Conservation (phyloP, 2,888 invertebrate species). For the Tridacna gigas region DNA sequence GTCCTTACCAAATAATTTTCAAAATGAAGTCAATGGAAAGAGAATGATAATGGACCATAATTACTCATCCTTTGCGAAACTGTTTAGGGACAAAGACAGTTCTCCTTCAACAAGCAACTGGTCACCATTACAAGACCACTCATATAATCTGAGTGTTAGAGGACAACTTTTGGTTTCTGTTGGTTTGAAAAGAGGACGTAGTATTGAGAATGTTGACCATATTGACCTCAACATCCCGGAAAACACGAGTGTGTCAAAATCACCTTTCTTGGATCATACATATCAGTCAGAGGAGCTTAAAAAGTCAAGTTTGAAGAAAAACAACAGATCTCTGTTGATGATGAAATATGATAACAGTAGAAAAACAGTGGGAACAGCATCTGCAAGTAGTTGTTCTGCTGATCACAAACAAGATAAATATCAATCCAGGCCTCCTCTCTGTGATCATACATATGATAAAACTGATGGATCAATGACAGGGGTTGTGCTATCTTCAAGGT, state of each 20-base stretch:
- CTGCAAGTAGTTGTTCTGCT: no score
- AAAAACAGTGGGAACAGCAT: no score
- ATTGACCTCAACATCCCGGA: neutral
- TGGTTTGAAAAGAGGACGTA: neutral
- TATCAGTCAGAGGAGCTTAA: constrained; percentile 50
- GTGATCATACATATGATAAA: neutral
- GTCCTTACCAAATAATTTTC: neutral
- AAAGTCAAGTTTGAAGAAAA: neutral
- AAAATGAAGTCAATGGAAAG: neutral
- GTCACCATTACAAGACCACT: constrained; percentile 43
- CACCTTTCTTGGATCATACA: constrained; percentile 61
- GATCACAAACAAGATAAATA: no score
- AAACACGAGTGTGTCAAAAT: constrained; percentile 38
- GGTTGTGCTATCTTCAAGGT: neutral
- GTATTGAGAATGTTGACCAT: no score
- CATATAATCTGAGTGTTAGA: constrained; percentile 37
- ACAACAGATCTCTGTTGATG: neutral
- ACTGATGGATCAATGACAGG: neutral
- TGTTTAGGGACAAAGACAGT: neutral
- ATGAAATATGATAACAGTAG: neutral
- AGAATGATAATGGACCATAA: constrained; percentile 9
- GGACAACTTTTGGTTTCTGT: neutral
- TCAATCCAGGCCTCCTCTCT: neutral
- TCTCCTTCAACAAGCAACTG: neutral
- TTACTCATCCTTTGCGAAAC: neutral